Evolutionary conservation across 1,140 invertebrate genomes (phyloP), one percentile per base, ranked within the genome.

Genomic region (Diplogasteroides magnus): DNA sequence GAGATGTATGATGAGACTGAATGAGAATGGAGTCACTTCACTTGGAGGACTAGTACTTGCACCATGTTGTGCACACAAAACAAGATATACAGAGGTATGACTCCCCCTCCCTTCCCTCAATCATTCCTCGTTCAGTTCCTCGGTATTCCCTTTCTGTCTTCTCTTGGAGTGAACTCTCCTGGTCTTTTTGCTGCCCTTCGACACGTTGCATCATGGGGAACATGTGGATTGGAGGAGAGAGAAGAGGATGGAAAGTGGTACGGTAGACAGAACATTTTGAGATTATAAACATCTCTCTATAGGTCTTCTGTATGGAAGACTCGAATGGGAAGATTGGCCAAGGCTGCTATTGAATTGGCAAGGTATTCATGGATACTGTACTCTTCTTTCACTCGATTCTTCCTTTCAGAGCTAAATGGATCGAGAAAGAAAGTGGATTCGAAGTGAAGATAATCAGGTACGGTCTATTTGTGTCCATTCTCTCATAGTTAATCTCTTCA

Each of bases 41-140:
- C 59, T 78, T 19, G 58, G 57, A 25, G 77, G 74, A 31, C 74
- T 79, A 32, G 67, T 76, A 61, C 31, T 78, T 19, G 69, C 69
- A 6, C 77, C 77, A 11, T 78, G 77, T 72, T 78, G 77, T 63
- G 71, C 74, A 68, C 77, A 78, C 66, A 78, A 78, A 63, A 62
- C 26, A 15, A 27, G 23, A 11, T 48, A 29, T 14, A 58, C 29
- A 23, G 76, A 77, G 48, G 73, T 76, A 26, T 25, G 70, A 1
- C n/a, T 55, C 25, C 13, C 31, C 14, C 23, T 25, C 6, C 6
- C 25, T 71, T 23, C 1, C 37, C 32, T 67, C 23, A 23, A 13
- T 6, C 67, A 31, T 74, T 29, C 14, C 2, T 69, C 26, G 25
- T 74, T 32, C 58, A 72, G 27, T 76, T 74, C 66, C 26, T 23